phyloP scores from a whole-genome alignment of 2,888 invertebrate genomes.

The Liopterus haemorrhoidalis region DNA sequence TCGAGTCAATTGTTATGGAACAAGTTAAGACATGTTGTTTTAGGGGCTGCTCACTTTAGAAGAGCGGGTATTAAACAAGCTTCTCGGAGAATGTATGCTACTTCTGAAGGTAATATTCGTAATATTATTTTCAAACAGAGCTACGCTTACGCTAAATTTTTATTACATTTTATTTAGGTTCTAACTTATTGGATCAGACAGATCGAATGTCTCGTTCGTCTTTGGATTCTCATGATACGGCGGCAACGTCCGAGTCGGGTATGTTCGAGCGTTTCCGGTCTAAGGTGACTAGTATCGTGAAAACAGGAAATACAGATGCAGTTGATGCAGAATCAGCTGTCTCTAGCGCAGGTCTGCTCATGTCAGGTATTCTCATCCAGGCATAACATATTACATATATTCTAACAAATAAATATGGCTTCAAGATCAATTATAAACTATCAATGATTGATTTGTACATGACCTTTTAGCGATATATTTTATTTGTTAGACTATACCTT shows the following conservation, averaged over 20 bases:
- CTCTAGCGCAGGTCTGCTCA: constrained; percentile 52
- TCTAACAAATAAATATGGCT: too few relatives aligned
- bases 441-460: too few relatives aligned
- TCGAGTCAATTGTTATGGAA: constrained; percentile 88
- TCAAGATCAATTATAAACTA: too few relatives aligned
- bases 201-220: constrained; percentile 44
- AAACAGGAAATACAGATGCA: constrained; percentile 33
- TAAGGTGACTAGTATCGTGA: constrained; percentile 60
- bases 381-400: too few relatives aligned
- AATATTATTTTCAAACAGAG: not conserved
- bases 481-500: too few relatives aligned
- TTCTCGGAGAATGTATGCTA: constrained; percentile 48
- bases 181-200: constrained; percentile 40
- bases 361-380: constrained; percentile 43
- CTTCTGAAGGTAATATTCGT: constrained; percentile 45
- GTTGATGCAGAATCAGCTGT: constrained; percentile 41
- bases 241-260: constrained; percentile 23
- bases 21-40: constrained; percentile 84
- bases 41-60: constrained; percentile 84
- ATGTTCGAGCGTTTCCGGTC: constrained; percentile 55
- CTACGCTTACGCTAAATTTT: not conserved
- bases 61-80: constrained; percentile 64
- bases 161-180: constrained; percentile 28
- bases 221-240: constrained; percentile 44
- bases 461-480: too few relatives aligned